phyloP scores from a whole-genome alignment of 1,140 invertebrate species.

The Centruroides sculpturatus region DNA sequence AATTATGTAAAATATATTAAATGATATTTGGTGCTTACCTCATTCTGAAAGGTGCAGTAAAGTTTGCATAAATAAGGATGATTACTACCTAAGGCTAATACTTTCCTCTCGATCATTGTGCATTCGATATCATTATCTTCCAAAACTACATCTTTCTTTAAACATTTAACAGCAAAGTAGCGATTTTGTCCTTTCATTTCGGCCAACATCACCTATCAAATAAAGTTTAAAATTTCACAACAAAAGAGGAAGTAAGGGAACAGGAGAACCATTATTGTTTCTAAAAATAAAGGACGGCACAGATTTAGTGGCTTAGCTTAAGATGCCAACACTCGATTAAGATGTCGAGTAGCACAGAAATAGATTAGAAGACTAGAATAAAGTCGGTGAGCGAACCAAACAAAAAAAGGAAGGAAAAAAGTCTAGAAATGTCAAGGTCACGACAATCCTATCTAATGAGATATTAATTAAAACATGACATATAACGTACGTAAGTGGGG shows the following conservation, averaged over 20 bases:
- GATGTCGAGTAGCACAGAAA: too few species aligned
- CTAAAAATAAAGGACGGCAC: too few species aligned
- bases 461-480: neutral
- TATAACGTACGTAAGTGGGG: neutral
- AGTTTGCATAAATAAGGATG: constrained; percentile 96
- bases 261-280: too few species aligned
- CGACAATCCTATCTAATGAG: neutral
- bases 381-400: too few species aligned
- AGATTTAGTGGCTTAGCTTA: too few species aligned
- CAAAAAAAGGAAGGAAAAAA: too few species aligned
- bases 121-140: constrained; percentile 98
- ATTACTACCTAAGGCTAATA: constrained; percentile 86
- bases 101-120: constrained; percentile 91
- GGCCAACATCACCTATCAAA: constrained; percentile 72
- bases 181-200: constrained; percentile 71
- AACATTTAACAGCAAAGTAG: constrained; percentile 93
- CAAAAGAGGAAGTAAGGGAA: too few species aligned
- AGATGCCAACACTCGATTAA: too few species aligned
- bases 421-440: too few species aligned
- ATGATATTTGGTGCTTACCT: constrained; percentile 39
- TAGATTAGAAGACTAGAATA: too few species aligned
- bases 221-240: neutral
- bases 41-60: constrained; percentile 94
- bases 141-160: constrained; percentile 94
- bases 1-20: too few species aligned